phyloP scores from a whole-genome alignment of 2,113 vertebrate genomes.

The Sula dactylatra region DNA sequence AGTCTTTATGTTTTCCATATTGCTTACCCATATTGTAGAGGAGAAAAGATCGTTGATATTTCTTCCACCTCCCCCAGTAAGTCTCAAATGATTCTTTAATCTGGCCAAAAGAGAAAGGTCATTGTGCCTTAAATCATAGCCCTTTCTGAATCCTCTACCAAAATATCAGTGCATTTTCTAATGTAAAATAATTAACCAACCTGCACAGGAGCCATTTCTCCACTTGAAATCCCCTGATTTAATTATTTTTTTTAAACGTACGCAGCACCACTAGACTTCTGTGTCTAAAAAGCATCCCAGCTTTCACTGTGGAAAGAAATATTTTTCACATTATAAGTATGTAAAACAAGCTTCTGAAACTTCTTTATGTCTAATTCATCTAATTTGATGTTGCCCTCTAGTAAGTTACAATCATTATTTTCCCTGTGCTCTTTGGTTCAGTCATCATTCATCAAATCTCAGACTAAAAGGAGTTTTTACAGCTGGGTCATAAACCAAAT shows the following conservation, averaged over 20 bases:
- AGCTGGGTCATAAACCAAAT: conserved; percentile 81
- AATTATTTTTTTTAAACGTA: background rate
- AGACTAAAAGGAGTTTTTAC: conserved; percentile 76
- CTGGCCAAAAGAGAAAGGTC: background rate
- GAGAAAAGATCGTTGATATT: background rate
- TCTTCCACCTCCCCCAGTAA: background rate
- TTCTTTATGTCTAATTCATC: conserved; percentile 32
- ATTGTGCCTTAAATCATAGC: background rate
- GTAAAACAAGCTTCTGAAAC: conserved; percentile 64
- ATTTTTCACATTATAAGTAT: conserved; percentile 14
- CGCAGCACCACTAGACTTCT: background rate
- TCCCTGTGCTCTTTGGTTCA: conserved; percentile 45
- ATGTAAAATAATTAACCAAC: background rate
- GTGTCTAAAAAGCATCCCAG: background rate
- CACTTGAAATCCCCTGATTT: background rate
- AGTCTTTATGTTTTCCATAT: background rate
- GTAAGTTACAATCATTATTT: conserved; percentile 43
- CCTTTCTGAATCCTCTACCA: background rate
- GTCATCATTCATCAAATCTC: conserved; percentile 70
- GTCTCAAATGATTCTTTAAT: background rate
- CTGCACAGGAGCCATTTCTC: background rate
- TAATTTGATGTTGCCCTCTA: conserved; percentile 54
- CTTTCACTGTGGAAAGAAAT: conserved; percentile 2
- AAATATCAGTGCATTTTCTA: background rate
- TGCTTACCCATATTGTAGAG: background rate